Evolutionary conservation across 2,797 vertebrate genomes (phyloP), one percentile per base, ranked within the genome.

Genomic region (Rhinophrynus dorsalis): DNA sequence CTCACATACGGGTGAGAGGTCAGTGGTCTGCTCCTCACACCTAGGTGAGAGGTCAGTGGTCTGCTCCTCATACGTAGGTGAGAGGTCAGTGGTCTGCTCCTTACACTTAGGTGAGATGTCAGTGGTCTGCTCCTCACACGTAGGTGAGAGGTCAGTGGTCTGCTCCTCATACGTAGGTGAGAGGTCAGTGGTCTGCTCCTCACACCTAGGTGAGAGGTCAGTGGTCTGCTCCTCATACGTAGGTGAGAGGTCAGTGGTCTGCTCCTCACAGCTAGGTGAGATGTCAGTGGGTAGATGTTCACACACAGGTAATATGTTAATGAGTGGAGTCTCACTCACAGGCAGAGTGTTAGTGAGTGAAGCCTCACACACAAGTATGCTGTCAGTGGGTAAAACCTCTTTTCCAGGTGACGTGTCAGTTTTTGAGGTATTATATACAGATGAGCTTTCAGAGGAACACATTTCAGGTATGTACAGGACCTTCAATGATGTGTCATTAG

Each of bases 171-270:
- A 56, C n/a, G 8, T 48, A 9, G 57, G 29, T n/a, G n/a, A n/a
- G n/a, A n/a, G n/a, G n/a, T n/a, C n/a, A n/a, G n/a, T n/a, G n/a
- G n/a, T n/a, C n/a, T n/a, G 15, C 18, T n/a, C 5, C 17, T 44
- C 40, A 9, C 5, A 44, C 18, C 4, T n/a, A 10, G 55, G 17
- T 38, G 79, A 10, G 77, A 80, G 38, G 61, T 67, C 2, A 64
- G 80, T 44, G 62, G 76, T 1, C 37, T 76, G 1, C 65, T 23
- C 21, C 10, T 4, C 24, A 1, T 50, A 56, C n/a, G 8, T 48
- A 9, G 57, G 29, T 47, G 78, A 6, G 55, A 77, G 44, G 68
- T 60, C 2, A 55, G 79, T 51, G 60, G 77, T 20, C 72, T 77
- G 1, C 66, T 2, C 12, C 12, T 33, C 32, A 33, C 2, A 33